Percentiles rank a stretch among this genome's conserved stretches.
Evolutionary conservation across 2,113 vertebrate genomes (phyloP).

Genomic region (Edolisoma coerulescens): DNA sequence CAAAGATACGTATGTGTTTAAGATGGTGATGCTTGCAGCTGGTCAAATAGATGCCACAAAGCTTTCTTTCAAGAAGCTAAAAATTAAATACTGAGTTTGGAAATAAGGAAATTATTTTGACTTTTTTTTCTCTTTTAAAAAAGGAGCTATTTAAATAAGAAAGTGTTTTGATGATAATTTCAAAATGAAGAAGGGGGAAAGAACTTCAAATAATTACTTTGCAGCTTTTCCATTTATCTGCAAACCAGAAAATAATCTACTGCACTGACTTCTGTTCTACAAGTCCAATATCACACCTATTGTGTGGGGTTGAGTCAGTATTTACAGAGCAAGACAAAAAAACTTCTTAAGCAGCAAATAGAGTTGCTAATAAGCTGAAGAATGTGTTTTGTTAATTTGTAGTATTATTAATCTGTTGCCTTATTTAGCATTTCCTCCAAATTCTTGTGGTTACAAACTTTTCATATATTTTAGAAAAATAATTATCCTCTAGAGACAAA

Average conservation of each 20-base stretch:
- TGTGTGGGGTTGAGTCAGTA: not conserved
- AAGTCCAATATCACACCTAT: not conserved
- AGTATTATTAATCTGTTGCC: not conserved
- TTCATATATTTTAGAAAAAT: not conserved
- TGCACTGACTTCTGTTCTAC: not conserved
- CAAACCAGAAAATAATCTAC: not conserved
- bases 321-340: not conserved
- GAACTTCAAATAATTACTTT: not conserved
- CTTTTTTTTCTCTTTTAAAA: not conserved
- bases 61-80: not conserved
- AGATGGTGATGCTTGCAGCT: not conserved
- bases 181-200: not conserved
- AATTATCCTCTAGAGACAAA: not conserved
- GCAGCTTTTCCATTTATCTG: not conserved
- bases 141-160: not conserved
- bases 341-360: not conserved
- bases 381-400: not conserved
- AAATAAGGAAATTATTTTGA: not conserved
- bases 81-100: not conserved
- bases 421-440: not conserved
- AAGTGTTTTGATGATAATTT: not conserved
- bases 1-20: not conserved
- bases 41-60: not conserved
- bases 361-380: not conserved
- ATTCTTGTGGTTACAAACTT: not conserved